phyloP scores from a whole-genome alignment of 2,888 invertebrate species.

The Synergus itoensis region DNA sequence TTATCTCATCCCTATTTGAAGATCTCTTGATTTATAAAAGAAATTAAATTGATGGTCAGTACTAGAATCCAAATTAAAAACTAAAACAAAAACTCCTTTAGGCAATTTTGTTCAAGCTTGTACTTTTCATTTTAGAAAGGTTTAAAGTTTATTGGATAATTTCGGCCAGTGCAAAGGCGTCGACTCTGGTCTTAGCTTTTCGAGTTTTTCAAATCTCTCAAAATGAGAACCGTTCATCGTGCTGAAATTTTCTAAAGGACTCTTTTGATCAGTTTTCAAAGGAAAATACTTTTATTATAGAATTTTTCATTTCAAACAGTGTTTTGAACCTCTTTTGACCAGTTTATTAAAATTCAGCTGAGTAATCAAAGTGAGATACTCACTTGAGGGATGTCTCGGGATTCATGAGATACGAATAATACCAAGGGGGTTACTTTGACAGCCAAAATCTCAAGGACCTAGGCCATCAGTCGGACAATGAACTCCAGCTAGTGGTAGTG shows the following conservation, averaged over 20 bases:
- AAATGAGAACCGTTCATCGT: background rate
- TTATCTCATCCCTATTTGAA: background rate
- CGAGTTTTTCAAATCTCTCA: background rate
- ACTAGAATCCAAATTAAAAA: background rate
- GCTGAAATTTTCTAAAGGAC: background rate
- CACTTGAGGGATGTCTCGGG: background rate
- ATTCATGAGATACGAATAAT: constrained; percentile 8
- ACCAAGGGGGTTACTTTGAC: constrained; percentile 18
- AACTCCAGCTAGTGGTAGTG: constrained; percentile 19
- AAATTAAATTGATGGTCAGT: background rate
- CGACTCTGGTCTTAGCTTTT: background rate
- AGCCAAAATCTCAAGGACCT: constrained; percentile 29
- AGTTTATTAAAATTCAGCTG: constrained; percentile 6
- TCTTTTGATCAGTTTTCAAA: background rate
- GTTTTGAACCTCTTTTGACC: background rate
- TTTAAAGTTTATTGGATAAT: too few species aligned
- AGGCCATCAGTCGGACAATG: constrained; percentile 31
- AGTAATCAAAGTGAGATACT: background rate
- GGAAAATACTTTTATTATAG: background rate
- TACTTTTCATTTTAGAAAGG: background rate
- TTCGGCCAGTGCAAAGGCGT: background rate
- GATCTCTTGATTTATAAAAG: background rate
- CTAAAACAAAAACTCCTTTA: background rate
- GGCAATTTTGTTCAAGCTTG: background rate
- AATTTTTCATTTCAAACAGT: background rate